Conservation (phyloP, 2,797 vertebrate species). For the Acropternis orthonyx region DNA sequence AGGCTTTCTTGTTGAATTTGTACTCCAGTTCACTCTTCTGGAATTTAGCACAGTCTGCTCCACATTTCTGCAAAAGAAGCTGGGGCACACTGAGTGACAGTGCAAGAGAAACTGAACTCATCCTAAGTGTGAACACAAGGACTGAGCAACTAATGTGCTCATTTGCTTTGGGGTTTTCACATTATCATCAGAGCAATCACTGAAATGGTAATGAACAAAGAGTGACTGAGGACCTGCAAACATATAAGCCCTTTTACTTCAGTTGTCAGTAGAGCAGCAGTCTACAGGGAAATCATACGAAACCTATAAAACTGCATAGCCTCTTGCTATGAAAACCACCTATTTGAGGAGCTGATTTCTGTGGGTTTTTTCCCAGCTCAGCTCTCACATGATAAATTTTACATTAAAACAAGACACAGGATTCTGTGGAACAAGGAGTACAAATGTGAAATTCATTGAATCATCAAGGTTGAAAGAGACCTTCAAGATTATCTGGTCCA, state of each 20-base stretch:
- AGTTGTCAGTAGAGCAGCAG: neutral
- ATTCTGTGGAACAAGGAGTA: neutral
- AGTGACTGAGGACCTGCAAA: neutral
- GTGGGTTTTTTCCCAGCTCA: neutral
- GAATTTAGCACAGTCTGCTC: conserved; percentile 94
- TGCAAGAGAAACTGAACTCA: neutral
- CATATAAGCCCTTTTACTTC: neutral
- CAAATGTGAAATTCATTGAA: neutral
- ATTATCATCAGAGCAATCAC: neutral
- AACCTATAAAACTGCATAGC: neutral
- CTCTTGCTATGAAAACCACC: neutral
- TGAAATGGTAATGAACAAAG: neutral
- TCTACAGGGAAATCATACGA: neutral
- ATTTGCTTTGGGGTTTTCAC: neutral
- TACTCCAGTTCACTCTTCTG: conserved; percentile 92
- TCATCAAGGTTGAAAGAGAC: neutral
- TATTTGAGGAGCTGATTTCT: neutral
- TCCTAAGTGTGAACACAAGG: neutral
- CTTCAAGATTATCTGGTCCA: neutral
- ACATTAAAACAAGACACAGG: neutral
- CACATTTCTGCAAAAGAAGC: conserved; percentile 82
- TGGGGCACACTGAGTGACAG: neutral
- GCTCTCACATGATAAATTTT: neutral
- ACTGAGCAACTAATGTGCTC: neutral
- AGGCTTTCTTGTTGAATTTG: conserved; percentile 80